Evolutionary conservation across 2,888 invertebrate species (phyloP), one percentile per base, ranked within the genome.

Genomic region (Drosophila quasianomalipes): DNA sequence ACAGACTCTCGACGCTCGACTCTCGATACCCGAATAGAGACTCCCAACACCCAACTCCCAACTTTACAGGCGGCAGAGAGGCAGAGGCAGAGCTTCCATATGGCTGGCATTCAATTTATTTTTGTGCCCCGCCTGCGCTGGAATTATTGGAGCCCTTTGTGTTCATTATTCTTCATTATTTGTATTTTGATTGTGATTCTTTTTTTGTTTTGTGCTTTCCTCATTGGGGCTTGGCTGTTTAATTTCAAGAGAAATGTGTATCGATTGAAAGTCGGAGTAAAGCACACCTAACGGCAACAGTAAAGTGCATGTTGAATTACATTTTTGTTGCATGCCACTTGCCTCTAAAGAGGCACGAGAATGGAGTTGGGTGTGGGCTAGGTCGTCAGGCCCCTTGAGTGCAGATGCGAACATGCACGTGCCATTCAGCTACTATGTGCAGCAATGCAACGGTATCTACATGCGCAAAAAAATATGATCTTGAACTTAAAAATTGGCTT

Each of bases 321-420:
- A 33, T 73, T 60, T 71, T 73, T 72, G 70, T 60, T 70, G 79
- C 76, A 89, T 82, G 82, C 89, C 87, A 86, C 71, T 83, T 69
- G 79, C 70, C 0, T 5, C 44, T 39, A 30, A 14, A 31, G 69
- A 14, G n/a, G 44, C 54, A 26, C 14, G 35, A 30, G 16, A 26
- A 47, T 44, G 10, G 26, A 4, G 26, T 26, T 19, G 22, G 7
- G 3, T 22, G 35, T 2, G 22, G 55, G 37, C 55, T 10, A 2
- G 26, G 55, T 26, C 19, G 37, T 0, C 37, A 37, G 31, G 22
- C 70, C 62, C 28, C 35, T 55, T 35, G 35, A 44, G 33, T 37
- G 33, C 65, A 58, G 51, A 31, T 49, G 47, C 55, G 22, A 60
- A 35, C 22, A 58, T 53, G 31, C 67, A 35, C 52, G 44, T 53